A percentile compares a stretch with the other conserved stretches of the same genome.
phyloP scores from a whole-genome alignment of 2,888 invertebrate genomes.

The Orgyia antiqua region DNA sequence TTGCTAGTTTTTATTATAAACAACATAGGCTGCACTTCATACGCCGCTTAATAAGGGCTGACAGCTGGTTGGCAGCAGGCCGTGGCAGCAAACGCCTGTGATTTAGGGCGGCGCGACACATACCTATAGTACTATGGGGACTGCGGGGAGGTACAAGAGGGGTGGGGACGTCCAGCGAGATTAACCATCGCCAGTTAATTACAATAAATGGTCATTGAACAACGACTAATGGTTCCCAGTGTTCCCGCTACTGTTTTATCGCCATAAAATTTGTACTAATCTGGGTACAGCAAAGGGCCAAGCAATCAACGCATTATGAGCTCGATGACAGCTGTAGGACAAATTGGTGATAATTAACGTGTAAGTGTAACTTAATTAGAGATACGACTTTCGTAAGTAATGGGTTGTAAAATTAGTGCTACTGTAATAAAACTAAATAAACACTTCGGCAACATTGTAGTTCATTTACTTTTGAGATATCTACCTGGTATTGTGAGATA shows the following conservation, averaged over 20 bases:
- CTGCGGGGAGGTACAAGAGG: slow-evolving; percentile 7
- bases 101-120: slow-evolving; percentile 68
- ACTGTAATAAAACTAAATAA: too few species aligned
- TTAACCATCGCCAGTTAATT: slow-evolving; percentile 67
- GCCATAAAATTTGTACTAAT: slow-evolving; percentile 1
- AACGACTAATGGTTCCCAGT: slow-evolving; percentile 39
- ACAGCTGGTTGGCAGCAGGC: slow-evolving; percentile 23
- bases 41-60: too few species aligned
- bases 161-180: slow-evolving; percentile 33
- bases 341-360: slow-evolving; percentile 2
- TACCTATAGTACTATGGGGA: too few species aligned
- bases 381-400: not conserved
- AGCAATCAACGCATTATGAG: slow-evolving; percentile 1
- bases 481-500: too few species aligned
- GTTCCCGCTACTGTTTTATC: slow-evolving; percentile 21
- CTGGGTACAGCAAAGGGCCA: not conserved
- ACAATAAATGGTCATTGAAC: slow-evolving; percentile 62
- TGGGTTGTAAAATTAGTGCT: too few species aligned
- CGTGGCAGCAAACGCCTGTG: slow-evolving; percentile 41
- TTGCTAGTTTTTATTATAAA: too few species aligned
- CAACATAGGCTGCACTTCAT: too few species aligned
- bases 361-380: slow-evolving; percentile 2
- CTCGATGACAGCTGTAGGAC: slow-evolving; percentile 3
- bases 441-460: too few species aligned
- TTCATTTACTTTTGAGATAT: too few species aligned